Conservation (phyloP, 2,113 vertebrate genomes). For the Parus major region DNA sequence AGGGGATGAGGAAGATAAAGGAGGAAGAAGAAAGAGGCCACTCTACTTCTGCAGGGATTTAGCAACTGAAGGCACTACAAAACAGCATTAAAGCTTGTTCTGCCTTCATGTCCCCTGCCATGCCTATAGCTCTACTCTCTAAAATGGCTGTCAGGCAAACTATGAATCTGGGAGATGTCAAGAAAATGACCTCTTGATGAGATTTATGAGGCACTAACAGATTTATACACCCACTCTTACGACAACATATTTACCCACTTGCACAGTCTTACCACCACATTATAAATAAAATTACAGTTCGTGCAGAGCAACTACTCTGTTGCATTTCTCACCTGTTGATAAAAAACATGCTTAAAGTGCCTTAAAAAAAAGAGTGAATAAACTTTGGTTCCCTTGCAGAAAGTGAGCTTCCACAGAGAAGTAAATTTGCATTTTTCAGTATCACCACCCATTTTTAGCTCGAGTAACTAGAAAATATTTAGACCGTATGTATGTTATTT, state of each 20-base stretch:
- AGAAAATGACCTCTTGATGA: not conserved
- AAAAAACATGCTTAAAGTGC: not conserved
- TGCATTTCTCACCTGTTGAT: not conserved
- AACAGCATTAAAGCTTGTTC: not conserved
- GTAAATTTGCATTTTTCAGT: not conserved
- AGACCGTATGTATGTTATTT: not conserved
- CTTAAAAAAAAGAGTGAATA: not conserved
- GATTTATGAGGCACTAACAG: not conserved
- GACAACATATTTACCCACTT: not conserved
- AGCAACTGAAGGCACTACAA: not conserved
- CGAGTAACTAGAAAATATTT: not conserved
- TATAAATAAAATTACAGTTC: not conserved
- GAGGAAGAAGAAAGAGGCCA: not conserved
- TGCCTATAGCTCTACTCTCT: not conserved
- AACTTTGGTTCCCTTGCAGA: not conserved
- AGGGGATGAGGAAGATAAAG: not conserved
- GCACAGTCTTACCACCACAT: not conserved
- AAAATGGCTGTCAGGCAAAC: not conserved
- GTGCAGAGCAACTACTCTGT: not conserved
- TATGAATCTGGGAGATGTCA: not conserved
- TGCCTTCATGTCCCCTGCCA: not conserved
- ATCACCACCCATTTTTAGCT: not conserved
- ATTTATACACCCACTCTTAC: not conserved
- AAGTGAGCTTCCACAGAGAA: not conserved
- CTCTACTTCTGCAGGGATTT: not conserved